Base-by-base conservation (phyloP, 2,797 vertebrate genomes). In the Clarias pachynema region DNA sequence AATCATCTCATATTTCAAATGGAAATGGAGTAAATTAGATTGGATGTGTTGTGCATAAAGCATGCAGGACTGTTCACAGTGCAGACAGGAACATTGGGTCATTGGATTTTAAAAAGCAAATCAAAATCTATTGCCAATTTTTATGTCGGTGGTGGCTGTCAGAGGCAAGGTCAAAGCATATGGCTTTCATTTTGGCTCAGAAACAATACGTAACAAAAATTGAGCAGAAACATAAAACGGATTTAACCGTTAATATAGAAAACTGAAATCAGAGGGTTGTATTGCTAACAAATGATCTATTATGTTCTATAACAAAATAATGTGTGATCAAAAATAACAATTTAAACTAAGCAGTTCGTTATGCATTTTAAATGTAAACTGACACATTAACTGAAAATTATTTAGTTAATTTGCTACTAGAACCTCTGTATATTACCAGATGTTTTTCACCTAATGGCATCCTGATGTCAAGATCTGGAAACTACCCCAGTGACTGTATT, bases 11-110 rank as follows among this genome's bases (percentile, higher is more conserved):
- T 53, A 65, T 65, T 65, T 80, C 60, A 49, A 65, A 65, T 80
- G 37, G 60, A 65, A 65, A 65, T 65, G 16, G 26, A 80, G 78
- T 37, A 44, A 80, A 80, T 29, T 65, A 34, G n/a, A 80, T 65
- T 29, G 37, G 78, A 65, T 40, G 8, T 66, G 37, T 4, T 29
- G 78, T 80, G 60, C 40, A 80, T 80, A 49, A 80, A 65, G 24
- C 60, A 22, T 65, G 60, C 37, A 49, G n/a, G 60, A 12, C 62
- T 65, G 78, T n/a, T 49, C 78, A 65, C 22, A 7, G 60, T 5
- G 20, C 37, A 80, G 62, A 65, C 62, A 65, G 40, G 40, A 29
- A 49, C 16, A 29, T 29, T n/a, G 15, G 10, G 78, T 79, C 59
- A 79, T 44, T 63, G 60, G 37, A 79, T 79, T 63, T 44, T 44